These are phyloP conservation scores for Aphodius granarius DNA, from an alignment of 2,888 invertebrate species.

Conservation along the genomic window DNA sequence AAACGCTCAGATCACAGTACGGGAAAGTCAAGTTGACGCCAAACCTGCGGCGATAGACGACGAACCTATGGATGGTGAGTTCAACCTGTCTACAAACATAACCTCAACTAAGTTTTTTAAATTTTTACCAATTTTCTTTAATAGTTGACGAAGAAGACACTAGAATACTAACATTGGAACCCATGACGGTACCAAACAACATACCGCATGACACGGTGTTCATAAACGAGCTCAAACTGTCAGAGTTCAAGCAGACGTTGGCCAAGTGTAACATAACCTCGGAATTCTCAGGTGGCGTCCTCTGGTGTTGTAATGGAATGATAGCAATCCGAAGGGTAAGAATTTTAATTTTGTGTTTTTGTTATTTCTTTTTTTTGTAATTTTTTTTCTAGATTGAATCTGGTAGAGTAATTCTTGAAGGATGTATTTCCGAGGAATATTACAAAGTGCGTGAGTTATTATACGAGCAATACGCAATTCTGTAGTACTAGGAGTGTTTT, in stretches of 20 bases:
- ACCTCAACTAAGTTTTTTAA: background rate
- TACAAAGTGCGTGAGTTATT: slow-evolving; percentile 89
- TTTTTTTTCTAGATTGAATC: slow-evolving; percentile 75
- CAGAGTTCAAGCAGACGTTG: slow-evolving; percentile 85
- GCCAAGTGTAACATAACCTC: slow-evolving; percentile 75
- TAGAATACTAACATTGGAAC: slow-evolving; percentile 71
- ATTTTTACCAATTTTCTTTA: slow-evolving; percentile 26
- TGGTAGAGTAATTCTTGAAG: slow-evolving; percentile 91
- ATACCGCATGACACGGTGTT: slow-evolving; percentile 82
- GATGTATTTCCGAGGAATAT: slow-evolving; percentile 92
- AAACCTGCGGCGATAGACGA: slow-evolving; percentile 53
- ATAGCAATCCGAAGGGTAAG: slow-evolving; percentile 84
- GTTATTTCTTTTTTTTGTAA: background rate
- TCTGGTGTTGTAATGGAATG: slow-evolving; percentile 91
- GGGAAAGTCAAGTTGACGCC: slow-evolving; percentile 64
- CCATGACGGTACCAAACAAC: slow-evolving; percentile 58
- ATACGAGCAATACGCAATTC: slow-evolving; percentile 96
- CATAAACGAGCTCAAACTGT: slow-evolving; percentile 90
- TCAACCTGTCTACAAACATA: background rate
- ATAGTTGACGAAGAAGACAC: slow-evolving; percentile 58
- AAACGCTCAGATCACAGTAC: slow-evolving; percentile 72
- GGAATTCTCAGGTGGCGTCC: slow-evolving; percentile 88
- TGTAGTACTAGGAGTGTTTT: slow-evolving; percentile 57
- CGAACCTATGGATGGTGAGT: slow-evolving; percentile 53
- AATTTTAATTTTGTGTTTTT: slow-evolving; percentile 19